These are phyloP conservation scores for Patagioenas fasciata DNA, from an alignment of 2,113 vertebrate species.

Conservation along the genomic window DNA sequence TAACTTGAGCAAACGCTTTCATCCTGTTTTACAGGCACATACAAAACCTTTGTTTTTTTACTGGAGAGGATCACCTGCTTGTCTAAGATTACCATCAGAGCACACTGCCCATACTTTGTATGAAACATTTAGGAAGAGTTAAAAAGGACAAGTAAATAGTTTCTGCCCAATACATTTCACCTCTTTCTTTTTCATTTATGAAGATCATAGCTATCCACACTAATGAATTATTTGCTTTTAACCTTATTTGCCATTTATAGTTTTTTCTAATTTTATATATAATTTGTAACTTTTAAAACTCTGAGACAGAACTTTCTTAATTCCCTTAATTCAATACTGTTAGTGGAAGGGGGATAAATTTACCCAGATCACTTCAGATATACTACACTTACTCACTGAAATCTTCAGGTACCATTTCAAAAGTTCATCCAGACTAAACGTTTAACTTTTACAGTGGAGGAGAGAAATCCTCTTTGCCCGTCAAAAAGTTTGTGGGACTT, in stretches of 20 bases:
- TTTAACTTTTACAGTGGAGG: rapidly evolving
- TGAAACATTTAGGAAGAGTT: not conserved
- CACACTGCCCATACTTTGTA: rapidly evolving
- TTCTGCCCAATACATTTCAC: not conserved
- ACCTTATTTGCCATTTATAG: not conserved
- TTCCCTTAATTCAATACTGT: not conserved
- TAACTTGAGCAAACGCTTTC: not conserved
- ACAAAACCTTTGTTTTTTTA: not conserved
- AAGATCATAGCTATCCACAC: not conserved
- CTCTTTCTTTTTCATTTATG: not conserved
- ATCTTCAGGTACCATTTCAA: not conserved
- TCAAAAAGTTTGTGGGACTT: not conserved
- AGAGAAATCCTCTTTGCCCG: not conserved
- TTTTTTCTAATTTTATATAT: not conserved
- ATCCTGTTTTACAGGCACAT: not conserved
- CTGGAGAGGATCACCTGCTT: not conserved
- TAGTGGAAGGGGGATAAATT: not conserved
- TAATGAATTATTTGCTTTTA: not conserved
- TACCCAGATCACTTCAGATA: not conserved
- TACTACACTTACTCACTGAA: rapidly evolving
- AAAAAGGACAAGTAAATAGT: not conserved
- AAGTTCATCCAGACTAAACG: not conserved
- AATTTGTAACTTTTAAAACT: not conserved
- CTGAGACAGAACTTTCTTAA: not conserved
- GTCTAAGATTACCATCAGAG: not conserved